Percentiles rank a stretch among this genome's conserved stretches.
Conservation (phyloP, 2,888 invertebrate species). For the Drosophila robusta region DNA sequence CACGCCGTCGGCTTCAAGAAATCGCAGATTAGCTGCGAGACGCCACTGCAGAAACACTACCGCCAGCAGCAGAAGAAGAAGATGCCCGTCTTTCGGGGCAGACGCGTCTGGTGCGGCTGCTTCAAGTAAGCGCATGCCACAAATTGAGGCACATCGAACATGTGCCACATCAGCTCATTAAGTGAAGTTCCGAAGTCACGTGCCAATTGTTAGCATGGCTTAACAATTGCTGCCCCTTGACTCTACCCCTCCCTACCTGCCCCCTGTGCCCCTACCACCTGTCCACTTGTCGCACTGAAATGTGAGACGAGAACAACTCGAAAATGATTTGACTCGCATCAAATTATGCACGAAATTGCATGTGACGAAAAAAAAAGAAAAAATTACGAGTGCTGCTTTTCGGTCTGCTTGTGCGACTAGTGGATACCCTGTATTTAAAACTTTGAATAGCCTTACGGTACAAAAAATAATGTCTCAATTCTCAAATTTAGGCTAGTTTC, state of each 20-base stretch:
- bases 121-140: slow-evolving; percentile 88
- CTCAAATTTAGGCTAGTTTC: too few relatives aligned
- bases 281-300: slow-evolving; percentile 36
- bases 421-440: neutral
- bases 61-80: slow-evolving; percentile 85
- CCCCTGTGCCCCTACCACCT: neutral
- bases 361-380: slow-evolving; percentile 7
- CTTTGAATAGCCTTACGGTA: too few relatives aligned
- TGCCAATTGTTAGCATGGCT: slow-evolving; percentile 41
- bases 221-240: neutral
- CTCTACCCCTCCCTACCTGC: neutral
- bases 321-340: slow-evolving; percentile 42
- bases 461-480: too few relatives aligned
- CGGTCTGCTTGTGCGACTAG: neutral
- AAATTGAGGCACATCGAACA: too few relatives aligned
- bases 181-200: slow-evolving; percentile 32
- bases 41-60: slow-evolving; percentile 85
- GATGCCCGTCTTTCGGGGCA: slow-evolving; percentile 89
- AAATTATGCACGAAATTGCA: slow-evolving; percentile 64
- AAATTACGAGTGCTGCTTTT: neutral
- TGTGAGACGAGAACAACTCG: slow-evolving; percentile 29
- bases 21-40: slow-evolving; percentile 71
- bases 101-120: slow-evolving; percentile 91
- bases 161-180: neutral
- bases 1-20: slow-evolving; percentile 34